A percentile compares a stretch with the other conserved stretches of the same genome.
phyloP scores from a whole-genome alignment of 2,797 vertebrate species.

The Loris lydekkerianus region DNA sequence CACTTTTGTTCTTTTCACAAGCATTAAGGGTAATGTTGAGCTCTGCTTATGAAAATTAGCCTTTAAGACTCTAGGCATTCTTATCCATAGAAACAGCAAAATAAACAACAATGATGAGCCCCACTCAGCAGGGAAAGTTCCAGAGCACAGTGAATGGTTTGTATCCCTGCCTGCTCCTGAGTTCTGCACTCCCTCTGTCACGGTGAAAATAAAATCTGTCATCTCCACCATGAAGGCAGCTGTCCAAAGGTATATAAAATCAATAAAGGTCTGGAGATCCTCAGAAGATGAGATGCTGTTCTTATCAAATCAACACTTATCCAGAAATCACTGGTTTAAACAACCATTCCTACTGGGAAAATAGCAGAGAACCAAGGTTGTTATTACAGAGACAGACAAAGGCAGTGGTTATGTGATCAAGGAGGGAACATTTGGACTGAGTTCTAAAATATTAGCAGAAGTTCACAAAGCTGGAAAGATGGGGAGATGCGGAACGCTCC shows the following conservation, averaged over 20 bases:
- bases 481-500: neutral
- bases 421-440: neutral
- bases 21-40: neutral
- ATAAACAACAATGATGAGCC: neutral
- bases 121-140: neutral
- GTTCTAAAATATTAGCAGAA: neutral
- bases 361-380: neutral
- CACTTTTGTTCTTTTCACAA: neutral
- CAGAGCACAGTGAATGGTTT: rapidly evolving
- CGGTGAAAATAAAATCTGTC: neutral
- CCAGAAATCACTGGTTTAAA: neutral
- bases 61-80: neutral
- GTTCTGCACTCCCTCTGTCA: neutral
- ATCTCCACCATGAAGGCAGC: neutral
- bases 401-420: neutral
- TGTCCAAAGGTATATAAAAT: neutral
- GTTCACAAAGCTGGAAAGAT: neutral
- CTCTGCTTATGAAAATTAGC: neutral
- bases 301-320: neutral
- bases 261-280: neutral
- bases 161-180: neutral
- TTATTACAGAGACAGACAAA: neutral
- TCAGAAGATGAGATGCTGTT: neutral
- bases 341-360: neutral
- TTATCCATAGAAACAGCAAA: neutral